Conservation (phyloP, 1,140 invertebrate species). For the Diabrotica virgifera region DNA sequence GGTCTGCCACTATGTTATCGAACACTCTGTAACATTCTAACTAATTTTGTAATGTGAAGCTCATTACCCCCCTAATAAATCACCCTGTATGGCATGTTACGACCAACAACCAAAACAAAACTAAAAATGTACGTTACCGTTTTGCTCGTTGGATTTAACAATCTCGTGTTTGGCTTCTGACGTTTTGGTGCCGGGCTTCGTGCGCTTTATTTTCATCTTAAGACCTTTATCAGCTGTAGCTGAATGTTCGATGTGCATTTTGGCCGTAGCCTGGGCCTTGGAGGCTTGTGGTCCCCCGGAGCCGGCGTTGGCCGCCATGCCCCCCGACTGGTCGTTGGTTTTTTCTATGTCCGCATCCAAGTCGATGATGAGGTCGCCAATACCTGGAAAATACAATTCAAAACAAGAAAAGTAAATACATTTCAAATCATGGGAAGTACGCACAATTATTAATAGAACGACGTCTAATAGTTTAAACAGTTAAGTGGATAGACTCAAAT, state of each 20-base stretch:
- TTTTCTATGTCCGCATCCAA: conserved; percentile 95
- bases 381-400: conserved; percentile 42
- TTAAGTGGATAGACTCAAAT: too few species aligned
- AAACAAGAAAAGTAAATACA: too few species aligned
- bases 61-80: too few species aligned
- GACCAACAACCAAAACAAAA: too few species aligned
- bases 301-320: conserved; percentile 37
- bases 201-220: conserved; percentile 98
- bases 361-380: conserved; percentile 91
- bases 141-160: conserved; percentile 78
- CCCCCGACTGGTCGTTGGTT: conserved; percentile 54
- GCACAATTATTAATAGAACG: too few species aligned
- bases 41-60: too few species aligned
- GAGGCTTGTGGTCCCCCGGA: conserved; percentile 31
- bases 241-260: conserved; percentile 67
- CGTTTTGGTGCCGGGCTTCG: conserved; percentile 87
- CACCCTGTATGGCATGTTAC: too few species aligned
- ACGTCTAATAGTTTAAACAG: too few species aligned
- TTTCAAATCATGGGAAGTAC: too few species aligned
- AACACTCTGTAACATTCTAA: too few species aligned
- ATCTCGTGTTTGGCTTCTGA: conserved; percentile 94
- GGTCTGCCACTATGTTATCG: too few species aligned
- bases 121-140: too few species aligned
- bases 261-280: conserved; percentile 27
- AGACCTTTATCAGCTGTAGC: conserved; percentile 88